Evolutionary conservation across 2,113 vertebrate genomes (phyloP).

Genomic region (Lophochroa leadbeateri): DNA sequence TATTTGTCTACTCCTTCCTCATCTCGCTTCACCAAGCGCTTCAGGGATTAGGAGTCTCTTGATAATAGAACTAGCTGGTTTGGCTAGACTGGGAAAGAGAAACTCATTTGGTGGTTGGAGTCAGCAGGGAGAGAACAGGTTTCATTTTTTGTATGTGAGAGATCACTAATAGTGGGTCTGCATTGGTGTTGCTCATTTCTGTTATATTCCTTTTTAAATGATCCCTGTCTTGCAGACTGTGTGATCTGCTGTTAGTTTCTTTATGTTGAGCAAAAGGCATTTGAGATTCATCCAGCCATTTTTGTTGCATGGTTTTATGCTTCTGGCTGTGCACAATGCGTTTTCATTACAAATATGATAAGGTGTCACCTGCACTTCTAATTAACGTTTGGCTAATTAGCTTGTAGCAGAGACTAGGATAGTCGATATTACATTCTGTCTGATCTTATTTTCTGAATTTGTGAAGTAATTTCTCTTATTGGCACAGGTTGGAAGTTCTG

Average conservation of each 20-base stretch:
- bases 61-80: background rate
- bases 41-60: background rate
- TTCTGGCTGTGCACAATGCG: accelerated
- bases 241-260: background rate
- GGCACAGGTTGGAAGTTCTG: background rate
- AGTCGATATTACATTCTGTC: background rate
- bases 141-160: background rate
- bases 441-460: background rate
- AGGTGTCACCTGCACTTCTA: background rate
- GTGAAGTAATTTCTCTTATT: background rate
- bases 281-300: background rate
- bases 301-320: background rate
- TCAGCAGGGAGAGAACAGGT: background rate
- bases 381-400: background rate
- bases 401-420: background rate
- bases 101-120: background rate
- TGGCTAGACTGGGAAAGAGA: background rate
- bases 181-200: background rate
- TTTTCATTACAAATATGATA: background rate
- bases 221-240: background rate
- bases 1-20: background rate
- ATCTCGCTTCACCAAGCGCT: background rate
- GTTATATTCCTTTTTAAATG: background rate
- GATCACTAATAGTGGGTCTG: background rate
- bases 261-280: background rate